Conservation (phyloP, 2,113 vertebrate species). For the Hippoglossus stenolepis region DNA sequence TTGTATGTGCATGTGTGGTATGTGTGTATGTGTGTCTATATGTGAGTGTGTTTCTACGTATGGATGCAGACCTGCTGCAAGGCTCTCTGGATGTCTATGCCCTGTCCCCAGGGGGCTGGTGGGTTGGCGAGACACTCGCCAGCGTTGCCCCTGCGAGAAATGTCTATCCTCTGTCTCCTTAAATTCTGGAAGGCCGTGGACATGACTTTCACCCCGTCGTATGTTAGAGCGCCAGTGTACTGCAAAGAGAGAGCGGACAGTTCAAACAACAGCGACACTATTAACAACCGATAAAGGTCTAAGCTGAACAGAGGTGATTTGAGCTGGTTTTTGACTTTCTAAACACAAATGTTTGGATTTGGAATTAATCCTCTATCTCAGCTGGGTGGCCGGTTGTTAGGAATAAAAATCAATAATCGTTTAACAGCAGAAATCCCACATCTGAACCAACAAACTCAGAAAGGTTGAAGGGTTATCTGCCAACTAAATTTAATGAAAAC, state of each 20-base stretch:
- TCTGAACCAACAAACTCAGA: conserved; percentile 14
- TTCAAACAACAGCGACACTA: conserved; percentile 11
- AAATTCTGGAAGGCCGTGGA: conserved; percentile 97
- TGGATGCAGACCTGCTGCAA: conserved; percentile 90
- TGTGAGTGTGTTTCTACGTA: neutral
- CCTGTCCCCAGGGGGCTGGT: conserved; percentile 97
- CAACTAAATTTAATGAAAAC: conserved; percentile 1
- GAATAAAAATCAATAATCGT: conserved; percentile 24
- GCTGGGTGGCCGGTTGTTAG: neutral
- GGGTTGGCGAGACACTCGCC: conserved; percentile 98
- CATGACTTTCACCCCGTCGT: conserved; percentile 97
- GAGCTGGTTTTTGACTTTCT: neutral
- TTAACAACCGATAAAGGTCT: neutral
- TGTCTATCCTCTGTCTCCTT: conserved; percentile 94
- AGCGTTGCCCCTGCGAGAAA: conserved; percentile 95
- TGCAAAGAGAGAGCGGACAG: conserved; percentile 63
- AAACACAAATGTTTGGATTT: conserved; percentile 18
- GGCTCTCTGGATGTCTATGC: conserved; percentile 98
- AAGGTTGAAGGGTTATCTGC: conserved; percentile 2
- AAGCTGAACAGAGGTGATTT: neutral
- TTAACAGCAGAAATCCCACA: conserved; percentile 12
- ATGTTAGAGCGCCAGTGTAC: conserved; percentile 97
- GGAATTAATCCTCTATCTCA: conserved; percentile 7
- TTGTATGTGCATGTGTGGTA: neutral
- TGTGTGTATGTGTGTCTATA: neutral